phyloP scores from a whole-genome alignment of 2,113 vertebrate species.

The Mixornis gularis region DNA sequence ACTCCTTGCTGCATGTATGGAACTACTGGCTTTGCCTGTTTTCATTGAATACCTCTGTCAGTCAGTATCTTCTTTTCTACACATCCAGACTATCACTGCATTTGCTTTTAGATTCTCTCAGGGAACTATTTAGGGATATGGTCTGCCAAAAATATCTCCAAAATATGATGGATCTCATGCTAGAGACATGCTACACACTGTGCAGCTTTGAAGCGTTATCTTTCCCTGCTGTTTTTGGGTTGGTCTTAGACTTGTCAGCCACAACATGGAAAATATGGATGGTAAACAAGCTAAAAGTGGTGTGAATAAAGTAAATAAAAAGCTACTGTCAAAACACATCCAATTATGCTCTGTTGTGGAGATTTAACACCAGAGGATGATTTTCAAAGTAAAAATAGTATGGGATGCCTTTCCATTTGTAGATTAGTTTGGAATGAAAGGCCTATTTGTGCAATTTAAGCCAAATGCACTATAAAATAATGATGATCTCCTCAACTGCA shows the following conservation, averaged over 20 bases:
- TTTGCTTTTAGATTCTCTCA: background rate
- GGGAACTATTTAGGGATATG: background rate
- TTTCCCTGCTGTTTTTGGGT: conserved; percentile 9
- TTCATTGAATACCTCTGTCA: background rate
- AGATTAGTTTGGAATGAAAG: conserved; percentile 26
- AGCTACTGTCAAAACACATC: background rate
- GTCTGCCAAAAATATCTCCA: conserved; percentile 28
- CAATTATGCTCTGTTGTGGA: conserved; percentile 8
- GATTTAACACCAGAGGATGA: conserved; percentile 4
- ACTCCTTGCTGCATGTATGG: background rate
- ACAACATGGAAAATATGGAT: conserved; percentile 26
- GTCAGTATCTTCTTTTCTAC: background rate
- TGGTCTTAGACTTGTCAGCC: conserved; percentile 29
- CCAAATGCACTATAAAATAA: conserved; percentile 10
- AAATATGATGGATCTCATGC: conserved; percentile 8
- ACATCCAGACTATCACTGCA: background rate
- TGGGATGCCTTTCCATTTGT: background rate
- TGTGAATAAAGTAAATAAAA: conserved; percentile 39
- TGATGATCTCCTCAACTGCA: background rate
- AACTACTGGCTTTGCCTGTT: background rate
- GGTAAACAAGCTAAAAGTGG: conserved; percentile 30
- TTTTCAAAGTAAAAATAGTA: conserved; percentile 47
- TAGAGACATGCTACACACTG: background rate
- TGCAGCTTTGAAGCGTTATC: conserved; percentile 33
- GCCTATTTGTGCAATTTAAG: conserved; percentile 41